phyloP scores from a whole-genome alignment of 2,888 invertebrate species.

The Protonemura montana region DNA sequence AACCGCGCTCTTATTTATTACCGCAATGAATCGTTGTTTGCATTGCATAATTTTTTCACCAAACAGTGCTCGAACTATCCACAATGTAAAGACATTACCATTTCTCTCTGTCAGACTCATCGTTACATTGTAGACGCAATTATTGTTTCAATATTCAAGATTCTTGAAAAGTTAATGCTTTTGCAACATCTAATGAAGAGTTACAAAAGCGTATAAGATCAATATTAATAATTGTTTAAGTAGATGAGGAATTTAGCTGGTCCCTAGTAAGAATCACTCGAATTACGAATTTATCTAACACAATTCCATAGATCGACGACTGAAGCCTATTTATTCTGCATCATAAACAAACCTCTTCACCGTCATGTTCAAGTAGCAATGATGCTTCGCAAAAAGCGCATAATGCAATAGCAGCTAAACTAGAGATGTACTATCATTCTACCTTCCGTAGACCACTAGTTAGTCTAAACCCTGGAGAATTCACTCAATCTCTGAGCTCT shows the following conservation, averaged over 20 bases:
- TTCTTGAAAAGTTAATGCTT: slow-evolving; percentile 25
- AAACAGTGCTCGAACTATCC: background rate
- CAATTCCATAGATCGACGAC: slow-evolving; percentile 39
- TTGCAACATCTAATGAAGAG: background rate
- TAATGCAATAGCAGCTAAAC: slow-evolving; percentile 7
- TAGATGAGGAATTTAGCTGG: slow-evolving; percentile 46
- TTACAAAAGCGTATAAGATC: slow-evolving; percentile 36
- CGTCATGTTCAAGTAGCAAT: background rate
- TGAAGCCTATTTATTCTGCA: slow-evolving; percentile 21
- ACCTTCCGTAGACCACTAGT: slow-evolving; percentile 7
- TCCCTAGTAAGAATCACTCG: slow-evolving; percentile 49
- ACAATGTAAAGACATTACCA: background rate
- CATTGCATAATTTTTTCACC: background rate
- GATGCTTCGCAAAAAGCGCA: background rate
- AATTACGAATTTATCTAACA: slow-evolving; percentile 31
- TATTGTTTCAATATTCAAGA: slow-evolving; percentile 24
- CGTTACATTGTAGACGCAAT: slow-evolving; percentile 39
- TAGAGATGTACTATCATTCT: background rate
- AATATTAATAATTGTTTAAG: slow-evolving; percentile 38
- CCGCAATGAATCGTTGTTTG: background rate
- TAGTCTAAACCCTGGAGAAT: background rate
- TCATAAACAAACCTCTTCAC: background rate
- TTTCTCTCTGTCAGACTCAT: slow-evolving; percentile 30
- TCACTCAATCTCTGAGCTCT: background rate
- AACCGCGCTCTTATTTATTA: background rate